Base-by-base conservation (phyloP, 2,797 vertebrate genomes). In the Mareca penelope region DNA sequence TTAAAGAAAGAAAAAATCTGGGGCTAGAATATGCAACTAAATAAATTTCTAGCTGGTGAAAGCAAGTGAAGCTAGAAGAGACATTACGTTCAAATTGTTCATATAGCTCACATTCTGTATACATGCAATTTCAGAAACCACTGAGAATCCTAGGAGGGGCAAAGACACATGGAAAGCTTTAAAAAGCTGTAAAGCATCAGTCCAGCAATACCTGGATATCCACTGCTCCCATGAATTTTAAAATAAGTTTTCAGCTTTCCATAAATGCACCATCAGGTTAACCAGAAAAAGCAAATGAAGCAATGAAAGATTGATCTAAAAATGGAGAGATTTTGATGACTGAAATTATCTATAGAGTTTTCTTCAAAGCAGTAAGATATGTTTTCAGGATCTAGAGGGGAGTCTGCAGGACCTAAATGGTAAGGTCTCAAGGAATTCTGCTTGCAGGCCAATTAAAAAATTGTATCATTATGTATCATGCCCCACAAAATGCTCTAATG, bases 1-100 rank as follows among this genome's bases (percentile, higher is more conserved):
- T 97, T 97, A 97, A 93, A 96, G 94, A 85, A 95, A 96, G 55
- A 70, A 95, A 93, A 95, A 85, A 75, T 93, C 94, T 94, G 37
- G 93, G 93, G 85, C 88, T 95, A 68, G 69, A 88, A 86, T 92
- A 92, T 95, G 85, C 90, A 96, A 88, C 93, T 87, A 97, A 97
- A 96, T 95, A 97, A 90, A 94, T 89, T 94, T 95, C 85, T 92
- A 95, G 92, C 84, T 81, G 85, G 84, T 95, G 80, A 94, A 95
- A 94, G 80, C 50, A 94, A 95, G 85, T 46, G 77, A 94, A 94
- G 79, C 33, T 71, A 90, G 94, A 79, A 85, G 85, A 93, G 72
- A 85, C 37, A 67, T 93, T 85, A 53, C 3, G 4, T 59, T 85
- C 28, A 52, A 71, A 61, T 78, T 42, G 35, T 52, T 93, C 85